Evolutionary conservation across 1,140 invertebrate genomes (phyloP), one percentile per base, ranked within the genome.

Genomic region (Drosophila seguyi): DNA sequence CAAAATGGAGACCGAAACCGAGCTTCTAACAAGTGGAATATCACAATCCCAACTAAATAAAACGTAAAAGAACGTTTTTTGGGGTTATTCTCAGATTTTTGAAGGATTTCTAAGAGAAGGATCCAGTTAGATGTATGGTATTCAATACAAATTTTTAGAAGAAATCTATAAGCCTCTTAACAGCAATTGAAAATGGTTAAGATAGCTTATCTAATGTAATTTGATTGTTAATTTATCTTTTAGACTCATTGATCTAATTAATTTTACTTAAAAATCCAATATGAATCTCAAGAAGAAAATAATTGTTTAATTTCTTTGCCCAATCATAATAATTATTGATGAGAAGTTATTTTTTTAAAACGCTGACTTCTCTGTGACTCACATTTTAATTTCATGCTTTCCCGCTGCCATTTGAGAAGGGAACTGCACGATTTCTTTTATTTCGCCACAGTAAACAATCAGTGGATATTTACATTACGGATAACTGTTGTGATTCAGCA

Each of bases 401-500:
- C 41, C 56, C 62, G 10, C 55, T 36, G 55, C 38, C 31, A 59
- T 73, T 59, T 72, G 67, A 59, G 69, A 72, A 67, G 66, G 31
- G 14, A 29, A 36, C 61, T 14, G 41, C 27, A 67, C 66, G 66
- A 52, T 68, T 66, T 68, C 60, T 71, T 71, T 22, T 20, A 52
- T 71, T 72, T 47, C 52, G 69, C 41, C 39, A 29, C 38, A 52
- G 61, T 50, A 72, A 72, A 58, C 66, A 72, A 41, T 72, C 52
- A 48, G 34, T 48, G 45, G 20, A 41, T 71, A 58, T 72, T 58
- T 71, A 39, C 47, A 66, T 67, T 44, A 69, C 18, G 66, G 66
- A 38, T 67, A 67, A 67, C 67, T 72, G 66, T 59, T 72, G 66
- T 59, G 69, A 72, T 72, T 73, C 69, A 73, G 44, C 67, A 72